Base-by-base conservation (phyloP, 1,140 invertebrate species). In the Eubasilissa regina region DNA sequence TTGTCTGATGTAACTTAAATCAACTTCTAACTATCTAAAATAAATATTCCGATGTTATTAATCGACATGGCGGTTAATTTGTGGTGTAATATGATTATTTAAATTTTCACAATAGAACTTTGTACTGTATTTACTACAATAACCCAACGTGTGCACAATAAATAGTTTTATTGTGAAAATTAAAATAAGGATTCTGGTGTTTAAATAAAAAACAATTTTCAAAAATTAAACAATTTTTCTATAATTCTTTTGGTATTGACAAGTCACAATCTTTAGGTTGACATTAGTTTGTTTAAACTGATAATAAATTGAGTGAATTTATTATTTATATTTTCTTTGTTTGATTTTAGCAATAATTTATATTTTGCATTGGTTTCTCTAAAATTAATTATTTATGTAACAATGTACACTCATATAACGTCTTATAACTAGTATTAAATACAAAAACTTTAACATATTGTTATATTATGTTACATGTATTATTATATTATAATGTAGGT, bases 191-290 rank as follows among this genome's bases (percentile, higher is more conserved):
- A n/a, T 35, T 35, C 25, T 35, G 25, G 25, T 35, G 19, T 17
- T 56, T 13, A 68, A 68, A 68, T 68, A 75, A 80, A 75, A 76
- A 9, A 45, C 19, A 25, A 17, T 17, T 56, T 51, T 82, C 81
- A 82, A 82, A 82, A 82, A 82, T 82, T 82, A 82, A 82, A 82
- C 81, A 80, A 82, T 82, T 82, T 81, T 80, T 79, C 77, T 82
- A 77, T 82, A 77, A 80, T 64, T 81, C 55, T 72, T 79, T 60
- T 80, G 79, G 77, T 75, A 77, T 79, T 77, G 68, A 79, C 60
- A 75, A 82, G 77, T 79, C 75, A 82, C 78, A 80, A 73, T 80
- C 21, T 58, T 55, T 15, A 73, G 11, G 25, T 73, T 73, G 70
- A 55, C 17, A 53, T 55, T 73, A 25, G 70, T 55, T 53, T 48